Evolutionary conservation across 2,888 invertebrate species (phyloP).

Genomic region (Lordiphosa andalusiaca): DNA sequence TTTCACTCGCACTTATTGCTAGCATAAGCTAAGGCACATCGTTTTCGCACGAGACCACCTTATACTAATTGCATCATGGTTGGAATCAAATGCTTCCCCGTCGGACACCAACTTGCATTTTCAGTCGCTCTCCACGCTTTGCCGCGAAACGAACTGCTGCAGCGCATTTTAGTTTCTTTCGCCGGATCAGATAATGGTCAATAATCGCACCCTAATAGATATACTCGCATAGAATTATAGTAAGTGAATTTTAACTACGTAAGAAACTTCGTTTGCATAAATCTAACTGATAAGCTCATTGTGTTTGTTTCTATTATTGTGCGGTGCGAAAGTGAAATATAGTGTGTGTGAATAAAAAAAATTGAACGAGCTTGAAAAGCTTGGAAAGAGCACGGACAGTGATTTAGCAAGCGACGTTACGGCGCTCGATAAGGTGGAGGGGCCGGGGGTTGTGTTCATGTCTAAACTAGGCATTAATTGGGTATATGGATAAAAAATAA

Average conservation of each 20-base stretch:
- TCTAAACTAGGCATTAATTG: no score
- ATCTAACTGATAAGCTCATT: conserved; percentile 27
- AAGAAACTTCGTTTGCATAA: conserved; percentile 10
- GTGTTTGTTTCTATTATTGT: conserved; percentile 8
- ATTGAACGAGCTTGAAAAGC: not conserved
- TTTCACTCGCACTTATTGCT: no score
- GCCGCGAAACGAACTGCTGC: no score
- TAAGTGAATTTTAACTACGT: conserved; percentile 16
- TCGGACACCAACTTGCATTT: conserved; percentile 2
- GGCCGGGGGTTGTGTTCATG: no score
- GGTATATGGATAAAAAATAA: no score
- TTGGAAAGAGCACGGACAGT: not conserved
- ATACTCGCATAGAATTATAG: conserved; percentile 4
- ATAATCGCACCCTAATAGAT: not conserved
- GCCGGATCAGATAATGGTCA: no score
- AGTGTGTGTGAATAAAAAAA: conserved; percentile 17
- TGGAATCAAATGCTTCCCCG: not conserved
- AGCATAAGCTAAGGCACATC: no score
- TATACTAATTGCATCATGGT: no score
- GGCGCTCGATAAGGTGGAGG: no score
- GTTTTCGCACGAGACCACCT: no score
- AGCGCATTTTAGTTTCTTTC: no score
- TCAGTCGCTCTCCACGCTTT: conserved; percentile 15
- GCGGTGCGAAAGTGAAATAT: conserved; percentile 11
- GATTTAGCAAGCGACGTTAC: not conserved